A percentile compares a stretch with the other conserved stretches of the same genome.
Conservation (phyloP, 2,113 vertebrate species). For the Lynx canadensis region DNA sequence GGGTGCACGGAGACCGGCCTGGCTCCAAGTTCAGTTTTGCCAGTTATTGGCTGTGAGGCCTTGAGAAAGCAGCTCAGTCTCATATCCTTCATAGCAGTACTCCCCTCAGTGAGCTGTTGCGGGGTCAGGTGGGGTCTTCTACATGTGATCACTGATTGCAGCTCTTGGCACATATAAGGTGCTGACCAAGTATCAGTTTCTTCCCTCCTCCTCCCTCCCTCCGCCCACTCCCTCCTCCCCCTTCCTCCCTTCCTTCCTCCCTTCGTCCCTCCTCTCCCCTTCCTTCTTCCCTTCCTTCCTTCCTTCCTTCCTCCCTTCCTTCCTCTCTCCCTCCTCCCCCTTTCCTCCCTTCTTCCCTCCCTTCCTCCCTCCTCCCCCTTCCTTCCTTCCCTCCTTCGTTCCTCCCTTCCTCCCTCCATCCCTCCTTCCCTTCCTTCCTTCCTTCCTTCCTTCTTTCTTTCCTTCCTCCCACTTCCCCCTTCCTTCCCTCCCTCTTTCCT, state of each 20-base stretch:
- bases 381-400: not conserved
- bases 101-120: fast-evolving
- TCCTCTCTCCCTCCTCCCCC: too few species aligned
- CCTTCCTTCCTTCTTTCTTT: too few species aligned
- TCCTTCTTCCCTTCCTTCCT: too few species aligned
- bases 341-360: not conserved
- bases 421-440: not conserved
- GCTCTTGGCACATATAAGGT: not conserved
- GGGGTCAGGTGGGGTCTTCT: not conserved
- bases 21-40: not conserved
- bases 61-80: not conserved
- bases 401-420: too few species aligned
- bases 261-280: too few species aligned
- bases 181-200: fast-evolving
- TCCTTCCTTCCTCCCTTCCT: too few species aligned
- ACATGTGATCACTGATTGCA: fast-evolving
- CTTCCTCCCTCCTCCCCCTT: too few species aligned
- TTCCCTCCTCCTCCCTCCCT: not conserved
- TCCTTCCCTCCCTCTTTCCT: not conserved
- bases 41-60: fast-evolving
- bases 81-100: fast-evolving
- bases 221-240: too few species aligned
- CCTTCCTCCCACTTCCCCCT: too few species aligned
- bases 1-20: not conserved
- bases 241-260: too few species aligned